Conservation (phyloP, 2,797 vertebrate species). For the Percopsis omiscomaycus region DNA sequence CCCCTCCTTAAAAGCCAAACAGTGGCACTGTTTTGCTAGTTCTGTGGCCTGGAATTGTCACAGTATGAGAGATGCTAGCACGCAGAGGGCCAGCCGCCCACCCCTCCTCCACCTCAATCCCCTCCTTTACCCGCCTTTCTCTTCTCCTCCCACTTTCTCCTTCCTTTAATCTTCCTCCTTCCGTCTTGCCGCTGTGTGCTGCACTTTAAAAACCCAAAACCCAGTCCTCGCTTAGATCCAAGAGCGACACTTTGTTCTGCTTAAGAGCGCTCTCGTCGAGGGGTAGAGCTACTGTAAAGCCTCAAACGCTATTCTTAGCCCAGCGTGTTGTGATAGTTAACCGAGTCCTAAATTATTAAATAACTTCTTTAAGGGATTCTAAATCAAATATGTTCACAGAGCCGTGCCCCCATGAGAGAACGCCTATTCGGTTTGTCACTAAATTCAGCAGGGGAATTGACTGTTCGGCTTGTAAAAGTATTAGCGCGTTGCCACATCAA, state of each 20-base stretch:
- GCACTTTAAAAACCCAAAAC: conserved; percentile 13
- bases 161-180: conserved; percentile 49
- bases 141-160: conserved; percentile 29
- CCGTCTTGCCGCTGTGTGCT: conserved; percentile 37
- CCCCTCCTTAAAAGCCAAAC: conserved; percentile 51
- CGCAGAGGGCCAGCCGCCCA: conserved; percentile 47
- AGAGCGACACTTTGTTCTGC: conserved; percentile 48
- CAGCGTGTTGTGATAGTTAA: conserved; percentile 53
- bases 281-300: conserved; percentile 16
- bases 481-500: conserved; percentile 69
- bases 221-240: conserved; percentile 21
- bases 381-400: conserved; percentile 73
- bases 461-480: conserved; percentile 67
- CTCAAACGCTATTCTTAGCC: conserved; percentile 32
- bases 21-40: conserved; percentile 56
- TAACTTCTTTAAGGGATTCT: conserved; percentile 63
- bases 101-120: conserved; percentile 49
- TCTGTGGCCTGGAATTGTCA: conserved; percentile 58
- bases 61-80: conserved; percentile 60
- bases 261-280: conserved; percentile 38
- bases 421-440: conserved; percentile 61
- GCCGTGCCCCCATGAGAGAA: conserved; percentile 52
- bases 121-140: conserved; percentile 48
- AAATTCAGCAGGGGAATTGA: conserved; percentile 64
- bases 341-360: conserved; percentile 67